Conservation (phyloP, 2,888 invertebrate genomes). For the Microdon myrmicae region DNA sequence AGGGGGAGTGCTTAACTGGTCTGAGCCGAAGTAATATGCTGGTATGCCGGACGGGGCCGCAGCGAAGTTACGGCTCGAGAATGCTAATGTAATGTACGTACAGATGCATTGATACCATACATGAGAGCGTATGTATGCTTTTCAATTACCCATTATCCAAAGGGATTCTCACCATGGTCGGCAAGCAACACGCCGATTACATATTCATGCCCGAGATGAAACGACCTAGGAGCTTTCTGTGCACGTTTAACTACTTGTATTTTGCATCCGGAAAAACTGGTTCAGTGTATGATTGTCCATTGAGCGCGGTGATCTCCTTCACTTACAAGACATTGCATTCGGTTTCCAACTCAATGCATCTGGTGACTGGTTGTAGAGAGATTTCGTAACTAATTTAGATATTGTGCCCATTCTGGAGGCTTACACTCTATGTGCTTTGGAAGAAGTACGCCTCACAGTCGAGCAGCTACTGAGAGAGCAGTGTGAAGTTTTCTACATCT, state of each 20-base stretch:
- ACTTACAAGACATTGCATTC: conserved; percentile 8
- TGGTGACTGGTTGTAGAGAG: conserved; percentile 20
- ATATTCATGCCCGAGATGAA: conserved; percentile 21
- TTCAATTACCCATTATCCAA: conserved; percentile 26
- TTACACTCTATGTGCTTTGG: no score
- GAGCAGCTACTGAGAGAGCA: no score
- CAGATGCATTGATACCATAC: conserved; percentile 20
- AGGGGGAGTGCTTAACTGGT: conserved; percentile 23
- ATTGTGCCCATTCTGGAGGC: no score
- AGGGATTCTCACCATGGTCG: conserved; percentile 34
- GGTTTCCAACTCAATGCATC: conserved; percentile 5
- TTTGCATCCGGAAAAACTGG: conserved; percentile 49
- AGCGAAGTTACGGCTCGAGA: conserved; percentile 23
- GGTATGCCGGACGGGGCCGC: conserved; percentile 8
- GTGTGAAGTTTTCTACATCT: no score
- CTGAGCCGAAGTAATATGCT: conserved; percentile 15
- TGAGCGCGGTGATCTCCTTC: conserved; percentile 28
- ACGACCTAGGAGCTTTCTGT: conserved; percentile 2
- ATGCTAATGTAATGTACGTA: conserved; percentile 34
- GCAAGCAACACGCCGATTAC: conserved; percentile 12
- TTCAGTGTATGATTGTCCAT: conserved; percentile 28
- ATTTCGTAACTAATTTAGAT: conserved; percentile 21
- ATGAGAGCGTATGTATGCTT: conserved; percentile 21
- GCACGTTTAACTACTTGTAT: conserved; percentile 25
- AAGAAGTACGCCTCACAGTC: no score